Conservation (phyloP, 2,888 invertebrate genomes). For the Toxonevra muliebris region DNA sequence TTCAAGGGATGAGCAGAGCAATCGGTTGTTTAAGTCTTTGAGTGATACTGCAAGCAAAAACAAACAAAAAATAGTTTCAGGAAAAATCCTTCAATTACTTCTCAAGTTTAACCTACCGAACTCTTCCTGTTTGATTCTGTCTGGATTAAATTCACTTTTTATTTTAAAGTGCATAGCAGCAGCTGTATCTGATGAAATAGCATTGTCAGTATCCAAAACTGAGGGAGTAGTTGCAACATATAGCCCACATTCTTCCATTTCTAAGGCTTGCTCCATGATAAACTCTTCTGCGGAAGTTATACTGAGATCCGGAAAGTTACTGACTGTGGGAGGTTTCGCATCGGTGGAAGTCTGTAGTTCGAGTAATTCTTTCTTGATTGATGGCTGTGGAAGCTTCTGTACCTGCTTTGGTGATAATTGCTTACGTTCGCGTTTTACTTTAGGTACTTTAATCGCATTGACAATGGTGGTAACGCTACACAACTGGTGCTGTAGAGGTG, state of each 20-base stretch:
- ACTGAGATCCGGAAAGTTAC: slow-evolving; percentile 56
- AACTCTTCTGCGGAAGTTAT: slow-evolving; percentile 62
- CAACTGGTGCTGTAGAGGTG: no score
- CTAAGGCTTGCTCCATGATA: slow-evolving; percentile 64
- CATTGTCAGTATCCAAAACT: slow-evolving; percentile 52
- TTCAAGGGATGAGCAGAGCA: slow-evolving; percentile 57
- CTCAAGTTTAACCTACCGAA: slow-evolving; percentile 50
- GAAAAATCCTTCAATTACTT: not conserved
- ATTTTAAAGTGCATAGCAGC: slow-evolving; percentile 58
- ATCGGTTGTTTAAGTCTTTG: slow-evolving; percentile 49
- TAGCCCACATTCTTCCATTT: slow-evolving; percentile 62
- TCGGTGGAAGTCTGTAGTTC: slow-evolving; percentile 35
- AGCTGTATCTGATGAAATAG: slow-evolving; percentile 51
- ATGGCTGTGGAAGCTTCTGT: slow-evolving; percentile 48
- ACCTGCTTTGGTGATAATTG: slow-evolving; percentile 56
- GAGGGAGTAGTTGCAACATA: slow-evolving; percentile 49
- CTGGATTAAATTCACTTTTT: slow-evolving; percentile 55
- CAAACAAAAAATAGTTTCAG: slow-evolving; percentile 5
- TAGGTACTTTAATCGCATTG: slow-evolving; percentile 42
- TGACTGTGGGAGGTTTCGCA: slow-evolving; percentile 10
- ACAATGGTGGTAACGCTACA: no score
- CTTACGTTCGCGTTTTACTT: slow-evolving; percentile 56
- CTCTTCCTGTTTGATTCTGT: slow-evolving; percentile 54
- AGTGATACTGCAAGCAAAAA: slow-evolving; percentile 47
- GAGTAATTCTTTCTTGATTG: slow-evolving; percentile 39